phyloP scores from a whole-genome alignment of 92 coral and sea anemone species.

The Porites evermanni region DNA sequence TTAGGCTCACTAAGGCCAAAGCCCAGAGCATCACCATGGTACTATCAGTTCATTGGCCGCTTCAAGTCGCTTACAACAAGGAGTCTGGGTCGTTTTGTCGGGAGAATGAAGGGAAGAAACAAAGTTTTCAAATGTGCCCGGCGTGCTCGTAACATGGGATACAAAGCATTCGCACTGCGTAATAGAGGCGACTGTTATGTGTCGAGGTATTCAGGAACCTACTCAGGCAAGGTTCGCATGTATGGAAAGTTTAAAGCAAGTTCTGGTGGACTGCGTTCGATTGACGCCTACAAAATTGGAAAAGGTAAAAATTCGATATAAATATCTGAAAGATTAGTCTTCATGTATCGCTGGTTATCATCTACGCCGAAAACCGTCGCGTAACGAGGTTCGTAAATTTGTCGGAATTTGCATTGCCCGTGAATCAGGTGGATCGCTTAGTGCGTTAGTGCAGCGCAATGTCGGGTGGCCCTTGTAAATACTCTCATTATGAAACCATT shows the following conservation, averaged over 20 bases:
- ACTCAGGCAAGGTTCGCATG: constrained; percentile 20
- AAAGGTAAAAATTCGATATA: constrained; percentile 9
- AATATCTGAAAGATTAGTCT: not conserved
- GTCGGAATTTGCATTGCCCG: no score
- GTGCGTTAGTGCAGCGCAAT: no score
- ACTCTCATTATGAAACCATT: no score
- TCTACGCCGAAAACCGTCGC: no score
- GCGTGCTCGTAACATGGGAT: constrained; percentile 19
- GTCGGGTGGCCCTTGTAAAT: no score
- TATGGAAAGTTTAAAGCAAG: constrained; percentile 34
- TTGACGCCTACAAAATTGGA: constrained; percentile 49
- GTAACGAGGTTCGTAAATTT: no score
- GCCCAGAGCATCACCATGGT: constrained; percentile 29
- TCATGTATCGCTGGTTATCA: no score
- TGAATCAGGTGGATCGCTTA: no score
- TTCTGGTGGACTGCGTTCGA: constrained; percentile 34
- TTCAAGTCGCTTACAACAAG: constrained; percentile 16
- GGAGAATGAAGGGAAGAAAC: constrained; percentile 29
- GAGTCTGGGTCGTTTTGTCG: constrained; percentile 40
- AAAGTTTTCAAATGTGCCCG: constrained; percentile 38
- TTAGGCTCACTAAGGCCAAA: constrained; percentile 38
- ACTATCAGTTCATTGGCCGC: constrained; percentile 37
- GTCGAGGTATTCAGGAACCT: constrained; percentile 17
- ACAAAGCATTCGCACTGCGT: constrained; percentile 35
- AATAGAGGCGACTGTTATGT: constrained; percentile 49